Conservation (phyloP, 2,113 vertebrate species). For the Synodontis membranacea region DNA sequence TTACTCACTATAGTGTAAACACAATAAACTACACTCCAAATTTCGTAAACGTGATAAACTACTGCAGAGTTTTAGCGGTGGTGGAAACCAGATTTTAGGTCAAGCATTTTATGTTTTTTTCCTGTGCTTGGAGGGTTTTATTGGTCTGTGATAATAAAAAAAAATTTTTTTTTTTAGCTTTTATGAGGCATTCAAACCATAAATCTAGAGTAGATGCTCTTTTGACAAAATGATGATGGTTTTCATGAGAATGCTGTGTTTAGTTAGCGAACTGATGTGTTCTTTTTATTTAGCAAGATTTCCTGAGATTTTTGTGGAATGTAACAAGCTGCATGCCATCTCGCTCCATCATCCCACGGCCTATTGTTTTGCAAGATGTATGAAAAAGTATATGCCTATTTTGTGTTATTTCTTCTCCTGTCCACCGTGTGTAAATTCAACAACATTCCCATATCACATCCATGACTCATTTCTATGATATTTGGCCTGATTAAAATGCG, state of each 20-base stretch:
- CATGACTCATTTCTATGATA: constrained; percentile 1
- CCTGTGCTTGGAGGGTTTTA: not conserved
- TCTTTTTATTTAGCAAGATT: not conserved
- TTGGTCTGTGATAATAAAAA: not conserved
- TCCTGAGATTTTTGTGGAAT: not conserved
- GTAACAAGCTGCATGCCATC: not conserved
- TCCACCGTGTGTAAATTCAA: not conserved
- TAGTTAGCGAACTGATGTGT: not conserved
- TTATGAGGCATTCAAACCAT: not conserved
- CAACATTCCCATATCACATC: not conserved
- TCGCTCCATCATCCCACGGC: not conserved
- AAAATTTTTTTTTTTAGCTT: not conserved
- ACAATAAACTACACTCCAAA: not conserved
- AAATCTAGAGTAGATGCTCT: not conserved
- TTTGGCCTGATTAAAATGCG: constrained; percentile 17
- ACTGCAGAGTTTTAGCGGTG: not conserved
- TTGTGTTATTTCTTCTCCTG: not conserved
- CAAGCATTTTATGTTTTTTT: not conserved
- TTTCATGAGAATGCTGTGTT: not conserved
- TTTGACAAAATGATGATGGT: not conserved
- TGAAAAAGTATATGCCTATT: not conserved
- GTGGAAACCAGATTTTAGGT: not conserved
- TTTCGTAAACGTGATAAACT: not conserved
- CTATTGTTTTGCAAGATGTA: not conserved
- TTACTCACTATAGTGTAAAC: not conserved